phyloP scores from a whole-genome alignment of 2,113 vertebrate genomes.

The Boulengeromyrus knoepffleri region DNA sequence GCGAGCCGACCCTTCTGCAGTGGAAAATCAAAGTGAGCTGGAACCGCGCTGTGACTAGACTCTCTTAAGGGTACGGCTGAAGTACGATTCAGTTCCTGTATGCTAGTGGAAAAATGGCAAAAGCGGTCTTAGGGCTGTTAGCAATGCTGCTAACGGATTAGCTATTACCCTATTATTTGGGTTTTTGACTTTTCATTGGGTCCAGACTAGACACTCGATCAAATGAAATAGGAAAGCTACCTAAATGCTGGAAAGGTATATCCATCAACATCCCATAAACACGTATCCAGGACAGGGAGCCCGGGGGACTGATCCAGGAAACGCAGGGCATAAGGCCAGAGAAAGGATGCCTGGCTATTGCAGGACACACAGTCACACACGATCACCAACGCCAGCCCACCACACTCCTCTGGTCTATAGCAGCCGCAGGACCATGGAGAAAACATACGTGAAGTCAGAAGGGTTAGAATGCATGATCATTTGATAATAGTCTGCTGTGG shows the following conservation, averaged over 20 bases:
- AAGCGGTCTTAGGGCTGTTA: not conserved
- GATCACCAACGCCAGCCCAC: not conserved
- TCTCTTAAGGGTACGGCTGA: no score
- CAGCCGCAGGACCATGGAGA: not conserved
- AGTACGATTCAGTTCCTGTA: no score
- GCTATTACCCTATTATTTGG: not conserved
- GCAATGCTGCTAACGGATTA: not conserved
- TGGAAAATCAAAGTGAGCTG: no score
- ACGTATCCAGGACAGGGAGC: not conserved
- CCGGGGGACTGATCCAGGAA: not conserved
- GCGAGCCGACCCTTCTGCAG: no score
- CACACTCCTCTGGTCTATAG: not conserved
- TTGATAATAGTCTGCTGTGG: not conserved
- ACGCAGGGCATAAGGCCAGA: not conserved
- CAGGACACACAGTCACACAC: not conserved
- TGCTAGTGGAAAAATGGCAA: not conserved
- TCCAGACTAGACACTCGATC: no score
- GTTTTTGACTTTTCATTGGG: not conserved
- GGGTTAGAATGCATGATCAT: not conserved
- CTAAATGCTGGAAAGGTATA: not conserved
- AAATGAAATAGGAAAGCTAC: not conserved
- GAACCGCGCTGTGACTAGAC: no score
- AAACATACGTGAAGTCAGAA: not conserved
- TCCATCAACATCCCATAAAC: not conserved
- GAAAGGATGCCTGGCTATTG: not conserved